Conservation (phyloP, 2,888 invertebrate species). For the Phanerotoma sp. region DNA sequence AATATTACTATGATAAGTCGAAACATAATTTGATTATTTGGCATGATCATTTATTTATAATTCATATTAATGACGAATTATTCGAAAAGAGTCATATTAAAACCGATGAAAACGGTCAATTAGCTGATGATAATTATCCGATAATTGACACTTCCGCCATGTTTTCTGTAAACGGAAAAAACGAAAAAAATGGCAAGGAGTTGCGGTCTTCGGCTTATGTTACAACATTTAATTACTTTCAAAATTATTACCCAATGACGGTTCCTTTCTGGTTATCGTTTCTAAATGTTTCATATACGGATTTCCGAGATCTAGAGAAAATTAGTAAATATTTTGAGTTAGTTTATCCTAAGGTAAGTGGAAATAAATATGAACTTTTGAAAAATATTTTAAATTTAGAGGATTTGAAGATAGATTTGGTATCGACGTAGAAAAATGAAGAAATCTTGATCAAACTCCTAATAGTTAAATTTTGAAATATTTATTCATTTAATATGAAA, state of each 20-base stretch:
- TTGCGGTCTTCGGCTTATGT: no score
- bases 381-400: neutral
- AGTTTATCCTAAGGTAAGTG: neutral
- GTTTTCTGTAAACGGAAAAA: no score
- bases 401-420: neutral
- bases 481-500: neutral
- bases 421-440: no score
- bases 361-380: neutral
- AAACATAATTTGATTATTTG: neutral
- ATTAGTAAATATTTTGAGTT: neutral
- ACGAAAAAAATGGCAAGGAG: no score
- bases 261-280: neutral
- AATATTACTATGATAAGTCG: neutral
- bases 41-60: neutral
- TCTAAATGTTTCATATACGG: neutral
- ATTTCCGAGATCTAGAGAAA: neutral
- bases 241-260: neutral
- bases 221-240: neutral
- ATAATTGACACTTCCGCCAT: no score
- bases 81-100: neutral
- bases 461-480: neutral
- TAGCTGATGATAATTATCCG: neutral
- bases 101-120: neutral
- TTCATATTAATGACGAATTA: neutral
- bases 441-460: neutral